Percentiles rank a stretch among this genome's conserved stretches.
Conservation (phyloP, 2,113 vertebrate genomes). For the Herpailurus yagouaroundi region DNA sequence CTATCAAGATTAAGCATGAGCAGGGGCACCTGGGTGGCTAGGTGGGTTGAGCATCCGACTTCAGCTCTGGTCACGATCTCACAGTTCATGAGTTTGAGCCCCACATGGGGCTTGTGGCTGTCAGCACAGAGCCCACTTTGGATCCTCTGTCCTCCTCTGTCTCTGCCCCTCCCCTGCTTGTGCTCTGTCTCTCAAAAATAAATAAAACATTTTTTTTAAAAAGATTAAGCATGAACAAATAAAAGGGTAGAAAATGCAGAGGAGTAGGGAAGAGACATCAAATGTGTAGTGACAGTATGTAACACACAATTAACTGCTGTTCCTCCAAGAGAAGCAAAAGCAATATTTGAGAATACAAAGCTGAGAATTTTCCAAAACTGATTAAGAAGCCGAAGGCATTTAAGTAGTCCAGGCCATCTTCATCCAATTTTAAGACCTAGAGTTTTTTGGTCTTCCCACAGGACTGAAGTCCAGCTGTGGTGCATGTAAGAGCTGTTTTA, state of each 20-base stretch:
- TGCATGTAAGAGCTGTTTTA: neutral
- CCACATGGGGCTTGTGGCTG: too few relatives aligned
- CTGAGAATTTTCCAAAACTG: constrained; percentile 21
- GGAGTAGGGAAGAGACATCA: neutral
- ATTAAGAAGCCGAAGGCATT: neutral
- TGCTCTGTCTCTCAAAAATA: too few relatives aligned
- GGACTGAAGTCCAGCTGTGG: neutral
- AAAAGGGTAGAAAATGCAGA: neutral
- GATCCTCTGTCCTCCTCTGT: too few relatives aligned
- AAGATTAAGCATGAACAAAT: neutral
- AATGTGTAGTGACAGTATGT: neutral
- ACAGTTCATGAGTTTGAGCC: too few relatives aligned
- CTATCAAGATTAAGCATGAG: neutral
- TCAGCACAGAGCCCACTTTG: too few relatives aligned
- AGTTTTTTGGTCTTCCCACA: neutral
- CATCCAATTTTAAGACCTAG: constrained; percentile 31
- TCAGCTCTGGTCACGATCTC: too few relatives aligned
- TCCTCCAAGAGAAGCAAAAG: constrained; percentile 12
- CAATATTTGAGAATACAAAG: neutral
- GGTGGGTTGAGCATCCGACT: too few relatives aligned
- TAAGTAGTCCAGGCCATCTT: neutral
- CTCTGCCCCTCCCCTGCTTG: too few relatives aligned
- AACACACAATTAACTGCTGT: neutral
- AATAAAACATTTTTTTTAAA: too few relatives aligned
- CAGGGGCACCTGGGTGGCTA: neutral